Evolutionary conservation across 2,888 invertebrate genomes (phyloP).

Genomic region (Zelleria hepariella): DNA sequence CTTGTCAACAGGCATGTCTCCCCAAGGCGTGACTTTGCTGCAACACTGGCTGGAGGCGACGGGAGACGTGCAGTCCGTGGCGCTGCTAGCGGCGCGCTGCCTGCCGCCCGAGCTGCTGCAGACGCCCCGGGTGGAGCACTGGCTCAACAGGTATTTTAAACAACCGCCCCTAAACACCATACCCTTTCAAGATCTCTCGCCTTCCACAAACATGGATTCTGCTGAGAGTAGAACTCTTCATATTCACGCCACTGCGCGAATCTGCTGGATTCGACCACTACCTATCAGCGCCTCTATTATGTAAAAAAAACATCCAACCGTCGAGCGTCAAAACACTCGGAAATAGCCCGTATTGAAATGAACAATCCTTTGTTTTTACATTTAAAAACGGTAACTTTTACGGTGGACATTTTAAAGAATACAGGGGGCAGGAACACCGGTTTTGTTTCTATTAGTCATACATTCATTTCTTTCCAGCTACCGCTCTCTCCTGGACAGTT

Average conservation of each 20-base stretch:
- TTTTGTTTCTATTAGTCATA: too few species aligned
- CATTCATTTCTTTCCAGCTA: slow-evolving; percentile 70
- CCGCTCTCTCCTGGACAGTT: slow-evolving; percentile 85
- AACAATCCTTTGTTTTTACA: too few species aligned
- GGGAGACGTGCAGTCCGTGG: slow-evolving; percentile 93
- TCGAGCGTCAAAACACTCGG: too few species aligned
- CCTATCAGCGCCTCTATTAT: background rate
- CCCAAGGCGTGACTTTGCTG: slow-evolving; percentile 83
- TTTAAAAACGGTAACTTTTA: too few species aligned
- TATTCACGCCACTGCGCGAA: background rate
- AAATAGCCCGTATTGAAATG: too few species aligned
- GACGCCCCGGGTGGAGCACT: slow-evolving; percentile 77
- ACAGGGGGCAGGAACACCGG: background rate
- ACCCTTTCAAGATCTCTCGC: too few species aligned
- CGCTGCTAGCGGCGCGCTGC: slow-evolving; percentile 84
- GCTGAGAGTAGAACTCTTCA: background rate
- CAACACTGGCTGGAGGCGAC: slow-evolving; percentile 89
- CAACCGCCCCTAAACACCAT: too few species aligned
- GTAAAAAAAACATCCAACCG: too few species aligned
- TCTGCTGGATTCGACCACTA: background rate
- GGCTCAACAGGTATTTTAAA: slow-evolving; percentile 76
- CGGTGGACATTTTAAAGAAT: too few species aligned
- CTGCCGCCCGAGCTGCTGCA: slow-evolving; percentile 78
- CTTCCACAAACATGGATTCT: background rate
- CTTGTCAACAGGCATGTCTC: slow-evolving; percentile 71